Evolutionary conservation across 2,113 vertebrate species (phyloP).

Genomic region (Salvelinus sp.): DNA sequence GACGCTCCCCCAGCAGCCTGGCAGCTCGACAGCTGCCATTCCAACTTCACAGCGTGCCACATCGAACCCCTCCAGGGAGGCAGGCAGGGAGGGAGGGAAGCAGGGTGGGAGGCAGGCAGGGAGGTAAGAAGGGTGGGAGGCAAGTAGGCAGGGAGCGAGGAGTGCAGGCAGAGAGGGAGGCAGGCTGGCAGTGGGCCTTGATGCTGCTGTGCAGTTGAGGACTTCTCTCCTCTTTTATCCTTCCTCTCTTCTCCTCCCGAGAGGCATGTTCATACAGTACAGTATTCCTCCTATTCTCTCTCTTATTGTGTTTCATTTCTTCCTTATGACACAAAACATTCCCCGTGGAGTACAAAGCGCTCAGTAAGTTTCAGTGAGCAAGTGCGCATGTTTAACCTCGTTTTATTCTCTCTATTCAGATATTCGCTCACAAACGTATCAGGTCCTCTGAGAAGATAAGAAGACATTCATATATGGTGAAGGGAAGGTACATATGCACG

Average conservation of each 20-base stretch:
- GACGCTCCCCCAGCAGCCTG: not conserved
- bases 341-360: conserved; percentile 62
- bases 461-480: conserved; percentile 36
- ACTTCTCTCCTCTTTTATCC: conserved; percentile 35
- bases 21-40: not conserved
- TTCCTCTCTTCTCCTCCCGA: conserved; percentile 51
- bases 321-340: conserved; percentile 68
- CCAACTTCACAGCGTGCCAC: conserved; percentile 53
- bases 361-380: conserved; percentile 55
- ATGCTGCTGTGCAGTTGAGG: conserved; percentile 19
- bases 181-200: conserved; percentile 16
- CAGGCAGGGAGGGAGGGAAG: conserved; percentile 8
- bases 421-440: conserved; percentile 54
- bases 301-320: conserved; percentile 68
- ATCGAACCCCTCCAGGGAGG: conserved; percentile 48
- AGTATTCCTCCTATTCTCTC: conserved; percentile 55
- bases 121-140: conserved; percentile 24
- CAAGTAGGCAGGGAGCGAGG: not conserved
- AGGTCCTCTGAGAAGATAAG: conserved; percentile 47
- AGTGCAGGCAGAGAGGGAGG: conserved; percentile 42
- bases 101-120: conserved; percentile 19
- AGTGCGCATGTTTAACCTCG: conserved; percentile 74
- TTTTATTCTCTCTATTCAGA: conserved; percentile 71
- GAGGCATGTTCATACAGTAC: conserved; percentile 54
- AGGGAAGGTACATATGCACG: conserved; percentile 15